A percentile compares a stretch with the other conserved stretches of the same genome.
Conservation (phyloP, 2,113 vertebrate genomes). For the Eulacestoma nigropectus region DNA sequence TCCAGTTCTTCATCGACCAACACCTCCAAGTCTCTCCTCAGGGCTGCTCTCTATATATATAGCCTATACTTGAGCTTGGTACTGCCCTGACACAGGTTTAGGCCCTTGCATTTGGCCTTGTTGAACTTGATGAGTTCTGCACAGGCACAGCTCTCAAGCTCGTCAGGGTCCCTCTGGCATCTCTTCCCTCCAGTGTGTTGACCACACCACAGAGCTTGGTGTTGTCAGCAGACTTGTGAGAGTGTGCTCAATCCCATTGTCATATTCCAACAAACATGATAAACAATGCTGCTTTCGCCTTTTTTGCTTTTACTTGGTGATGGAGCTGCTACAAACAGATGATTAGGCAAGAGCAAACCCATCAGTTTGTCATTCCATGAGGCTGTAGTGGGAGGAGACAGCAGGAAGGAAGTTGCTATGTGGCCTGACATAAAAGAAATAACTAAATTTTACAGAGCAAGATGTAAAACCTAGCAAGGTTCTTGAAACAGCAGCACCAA, state of each 20-base stretch:
- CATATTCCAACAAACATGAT: not conserved
- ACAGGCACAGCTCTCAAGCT: not conserved
- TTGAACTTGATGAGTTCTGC: not conserved
- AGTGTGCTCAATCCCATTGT: not conserved
- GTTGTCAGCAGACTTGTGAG: not conserved
- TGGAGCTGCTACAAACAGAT: not conserved
- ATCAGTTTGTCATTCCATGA: not conserved
- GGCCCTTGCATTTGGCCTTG: not conserved
- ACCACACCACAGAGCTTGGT: not conserved
- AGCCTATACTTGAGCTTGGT: not conserved
- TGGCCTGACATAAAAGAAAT: not conserved
- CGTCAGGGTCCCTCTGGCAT: not conserved
- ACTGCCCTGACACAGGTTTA: not conserved
- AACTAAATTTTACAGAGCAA: rapidly evolving
- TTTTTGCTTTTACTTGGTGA: not conserved
- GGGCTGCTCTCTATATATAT: not conserved
- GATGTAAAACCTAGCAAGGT: not conserved
- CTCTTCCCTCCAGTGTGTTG: not conserved
- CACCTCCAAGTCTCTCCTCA: not conserved
- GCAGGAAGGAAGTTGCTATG: not conserved
- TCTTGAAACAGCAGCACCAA: not conserved
- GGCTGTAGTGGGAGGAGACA: not conserved
- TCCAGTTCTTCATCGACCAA: not conserved
- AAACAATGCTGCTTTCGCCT: not conserved
- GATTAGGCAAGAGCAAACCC: not conserved